Evolutionary conservation across 2,888 invertebrate species (phyloP).

Genomic region (Leucozona laternaria): DNA sequence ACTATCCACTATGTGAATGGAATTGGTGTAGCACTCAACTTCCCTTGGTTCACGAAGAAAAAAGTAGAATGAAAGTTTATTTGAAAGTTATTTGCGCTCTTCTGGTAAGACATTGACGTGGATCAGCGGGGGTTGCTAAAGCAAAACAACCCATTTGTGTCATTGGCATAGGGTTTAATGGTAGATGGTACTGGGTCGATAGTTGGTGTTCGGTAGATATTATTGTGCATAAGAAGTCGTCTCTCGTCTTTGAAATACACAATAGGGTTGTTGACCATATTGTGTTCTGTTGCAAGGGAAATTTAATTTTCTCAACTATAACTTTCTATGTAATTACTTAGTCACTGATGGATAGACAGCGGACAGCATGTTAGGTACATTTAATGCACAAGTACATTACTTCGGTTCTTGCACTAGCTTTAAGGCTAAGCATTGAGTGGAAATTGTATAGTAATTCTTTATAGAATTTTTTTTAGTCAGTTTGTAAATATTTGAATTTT

Average conservation of each 20-base stretch:
- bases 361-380: slow-evolving; percentile 37
- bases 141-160: slow-evolving; percentile 25
- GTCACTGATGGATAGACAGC: slow-evolving; percentile 49
- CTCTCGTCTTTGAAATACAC: neutral
- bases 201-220: slow-evolving; percentile 1
- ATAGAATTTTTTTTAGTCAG: neutral
- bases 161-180: slow-evolving; percentile 30
- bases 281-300: slow-evolving; percentile 35
- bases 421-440: slow-evolving; percentile 24
- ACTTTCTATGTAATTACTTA: slow-evolving; percentile 65
- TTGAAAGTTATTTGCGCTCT: slow-evolving; percentile 49
- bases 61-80: slow-evolving; percentile 49
- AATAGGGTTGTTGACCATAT: slow-evolving; percentile 55
- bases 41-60: slow-evolving; percentile 5
- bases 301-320: slow-evolving; percentile 67
- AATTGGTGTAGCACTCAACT: neutral
- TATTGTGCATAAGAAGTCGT: slow-evolving; percentile 14
- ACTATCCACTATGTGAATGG: neutral
- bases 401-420: neutral
- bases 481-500: neutral
- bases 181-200: slow-evolving; percentile 14
- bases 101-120: slow-evolving; percentile 63
- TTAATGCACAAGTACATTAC: slow-evolving; percentile 4
- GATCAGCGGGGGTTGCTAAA: slow-evolving; percentile 29
- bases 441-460: neutral